A percentile compares a stretch with the other conserved stretches of the same genome.
Evolutionary conservation across 2,888 invertebrate genomes (phyloP).

Genomic region (Apeira syringaria): DNA sequence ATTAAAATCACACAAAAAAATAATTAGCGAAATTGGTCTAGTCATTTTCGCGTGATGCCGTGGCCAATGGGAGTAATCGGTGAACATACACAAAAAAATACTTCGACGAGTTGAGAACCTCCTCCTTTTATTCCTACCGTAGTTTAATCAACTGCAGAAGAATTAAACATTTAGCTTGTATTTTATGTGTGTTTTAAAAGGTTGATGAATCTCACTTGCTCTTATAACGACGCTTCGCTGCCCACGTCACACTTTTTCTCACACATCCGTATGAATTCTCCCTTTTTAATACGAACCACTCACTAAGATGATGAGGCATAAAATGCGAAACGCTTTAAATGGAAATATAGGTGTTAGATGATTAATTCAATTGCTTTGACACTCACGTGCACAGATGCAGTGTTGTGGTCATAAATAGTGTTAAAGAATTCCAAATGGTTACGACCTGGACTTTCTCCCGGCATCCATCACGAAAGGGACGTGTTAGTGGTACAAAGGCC

Average conservation of each 20-base stretch:
- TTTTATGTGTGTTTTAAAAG: too few species aligned
- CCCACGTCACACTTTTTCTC: slow-evolving; percentile 11
- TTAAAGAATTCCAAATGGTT: slow-evolving; percentile 32
- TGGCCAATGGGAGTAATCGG: too few species aligned
- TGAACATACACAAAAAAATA: too few species aligned
- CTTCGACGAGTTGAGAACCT: too few species aligned
- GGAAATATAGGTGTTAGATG: slow-evolving; percentile 23
- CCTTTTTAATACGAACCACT: slow-evolving; percentile 15
- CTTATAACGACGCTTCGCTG: slow-evolving; percentile 2
- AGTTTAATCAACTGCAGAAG: too few species aligned
- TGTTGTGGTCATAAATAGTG: slow-evolving; percentile 28
- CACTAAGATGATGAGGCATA: slow-evolving; percentile 18
- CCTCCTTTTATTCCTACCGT: too few species aligned
- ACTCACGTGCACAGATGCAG: slow-evolving; percentile 24
- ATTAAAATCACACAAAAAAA: too few species aligned
- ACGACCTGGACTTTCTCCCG: slow-evolving; percentile 38
- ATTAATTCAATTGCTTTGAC: slow-evolving; percentile 29
- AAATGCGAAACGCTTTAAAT: slow-evolving; percentile 18
- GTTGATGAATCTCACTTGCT: neutral
- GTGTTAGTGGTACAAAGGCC: slow-evolving; percentile 33
- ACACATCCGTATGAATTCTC: slow-evolving; percentile 10
- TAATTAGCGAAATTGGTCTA: too few species aligned
- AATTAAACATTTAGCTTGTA: too few species aligned
- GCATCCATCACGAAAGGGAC: slow-evolving; percentile 38
- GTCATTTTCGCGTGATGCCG: too few species aligned